Percentiles rank a stretch among this genome's conserved stretches.
phyloP scores from a whole-genome alignment of 1,140 invertebrate genomes.

The Grapholita molesta region DNA sequence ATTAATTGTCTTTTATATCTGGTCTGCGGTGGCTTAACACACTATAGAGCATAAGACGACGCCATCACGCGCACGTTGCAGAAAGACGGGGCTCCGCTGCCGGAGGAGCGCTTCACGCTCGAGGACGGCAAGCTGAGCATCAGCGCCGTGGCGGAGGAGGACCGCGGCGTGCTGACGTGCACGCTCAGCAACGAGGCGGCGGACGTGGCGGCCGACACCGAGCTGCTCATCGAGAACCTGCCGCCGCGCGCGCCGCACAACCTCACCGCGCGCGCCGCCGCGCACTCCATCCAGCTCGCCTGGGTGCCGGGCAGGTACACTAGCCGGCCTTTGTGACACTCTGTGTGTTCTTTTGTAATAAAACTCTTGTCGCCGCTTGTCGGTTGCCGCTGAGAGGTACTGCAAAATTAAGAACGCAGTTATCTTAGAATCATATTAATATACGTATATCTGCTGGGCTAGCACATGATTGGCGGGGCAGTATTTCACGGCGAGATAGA shows the following conservation, averaged over 20 bases:
- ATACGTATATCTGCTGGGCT: too few relatives aligned
- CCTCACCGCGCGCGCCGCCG: slow-evolving; percentile 87
- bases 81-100: slow-evolving; percentile 87
- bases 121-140: slow-evolving; percentile 93
- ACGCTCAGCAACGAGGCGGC: slow-evolving; percentile 94
- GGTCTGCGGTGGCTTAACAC: too few relatives aligned
- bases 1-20: too few relatives aligned
- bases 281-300: slow-evolving; percentile 87
- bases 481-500: too few relatives aligned
- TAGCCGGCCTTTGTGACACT: background rate
- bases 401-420: too few relatives aligned
- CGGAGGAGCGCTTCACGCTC: slow-evolving; percentile 83
- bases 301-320: slow-evolving; percentile 87
- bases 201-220: slow-evolving; percentile 91
- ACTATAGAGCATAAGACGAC: background rate
- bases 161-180: slow-evolving; percentile 95
- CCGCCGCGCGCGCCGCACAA: slow-evolving; percentile 95
- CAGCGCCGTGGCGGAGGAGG: slow-evolving; percentile 87
- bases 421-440: too few relatives aligned
- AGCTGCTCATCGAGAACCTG: slow-evolving; percentile 91
- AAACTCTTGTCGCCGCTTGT: background rate
- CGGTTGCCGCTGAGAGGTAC: too few relatives aligned
- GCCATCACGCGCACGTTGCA: slow-evolving; percentile 41
- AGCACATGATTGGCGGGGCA: too few relatives aligned
- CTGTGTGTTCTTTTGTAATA: too few relatives aligned